phyloP scores from a whole-genome alignment of 1,140 invertebrate species.

The Sitobion miscanthi region DNA sequence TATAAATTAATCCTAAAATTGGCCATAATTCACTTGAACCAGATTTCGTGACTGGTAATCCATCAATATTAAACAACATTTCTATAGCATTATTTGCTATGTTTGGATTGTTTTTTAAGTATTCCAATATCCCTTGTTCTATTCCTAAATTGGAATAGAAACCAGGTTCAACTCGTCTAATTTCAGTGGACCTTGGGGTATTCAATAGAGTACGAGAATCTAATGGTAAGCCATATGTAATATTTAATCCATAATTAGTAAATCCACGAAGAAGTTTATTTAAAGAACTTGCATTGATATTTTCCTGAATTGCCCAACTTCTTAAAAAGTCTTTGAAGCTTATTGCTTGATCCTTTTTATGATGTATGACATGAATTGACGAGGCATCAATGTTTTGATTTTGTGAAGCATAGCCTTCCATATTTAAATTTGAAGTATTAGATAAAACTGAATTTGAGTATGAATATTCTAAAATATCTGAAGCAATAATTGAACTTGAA shows the following conservation, averaged over 20 bases:
- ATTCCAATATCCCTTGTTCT: conserved; percentile 3
- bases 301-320: neutral
- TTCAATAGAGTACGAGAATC: neutral
- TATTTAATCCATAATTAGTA: neutral
- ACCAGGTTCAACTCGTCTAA: neutral
- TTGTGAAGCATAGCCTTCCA: neutral
- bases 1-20: conserved; percentile 57
- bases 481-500: neutral
- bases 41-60: conserved; percentile 58
- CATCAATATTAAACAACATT: conserved; percentile 58
- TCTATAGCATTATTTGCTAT: neutral
- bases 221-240: neutral
- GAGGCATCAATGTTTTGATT: neutral
- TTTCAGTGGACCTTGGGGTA: neutral
- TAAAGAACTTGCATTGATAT: neutral
- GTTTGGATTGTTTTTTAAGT: neutral
- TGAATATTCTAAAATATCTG: neutral
- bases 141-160: conserved; percentile 5
- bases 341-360: neutral
- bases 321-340: neutral
- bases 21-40: conserved; percentile 59
- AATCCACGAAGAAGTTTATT: neutral
- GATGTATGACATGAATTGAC: neutral
- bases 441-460: conserved; percentile 1
- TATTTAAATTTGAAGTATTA: neutral